phyloP scores from a whole-genome alignment of 2,888 invertebrate species.

The Tribolium freemani region DNA sequence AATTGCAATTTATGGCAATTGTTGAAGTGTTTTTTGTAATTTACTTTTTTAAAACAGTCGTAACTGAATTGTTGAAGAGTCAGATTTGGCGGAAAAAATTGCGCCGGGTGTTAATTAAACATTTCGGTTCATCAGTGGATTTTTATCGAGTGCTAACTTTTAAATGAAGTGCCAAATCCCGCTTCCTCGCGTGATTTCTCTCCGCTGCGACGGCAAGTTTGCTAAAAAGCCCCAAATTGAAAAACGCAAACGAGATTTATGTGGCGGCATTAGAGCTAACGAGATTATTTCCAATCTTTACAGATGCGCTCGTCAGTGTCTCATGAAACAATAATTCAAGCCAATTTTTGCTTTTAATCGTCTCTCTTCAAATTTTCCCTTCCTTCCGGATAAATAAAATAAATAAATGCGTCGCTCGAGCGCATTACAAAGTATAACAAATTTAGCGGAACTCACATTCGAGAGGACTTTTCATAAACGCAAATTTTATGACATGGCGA shows the following conservation, averaged over 20 bases:
- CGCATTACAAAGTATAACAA: constrained; percentile 40
- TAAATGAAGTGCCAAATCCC: constrained; percentile 10
- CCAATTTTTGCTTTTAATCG: constrained; percentile 26
- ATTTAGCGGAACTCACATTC: constrained; percentile 40
- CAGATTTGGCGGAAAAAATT: background rate
- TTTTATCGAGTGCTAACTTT: background rate
- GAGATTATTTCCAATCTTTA: constrained; percentile 34
- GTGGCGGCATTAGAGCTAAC: constrained; percentile 33
- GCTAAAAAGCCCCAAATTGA: constrained; percentile 26
- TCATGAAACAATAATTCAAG: constrained; percentile 19
- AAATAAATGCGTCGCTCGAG: constrained; percentile 26
- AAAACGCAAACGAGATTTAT: constrained; percentile 34
- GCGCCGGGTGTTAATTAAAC: background rate
- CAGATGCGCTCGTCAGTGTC: constrained; percentile 28
- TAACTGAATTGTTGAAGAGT: too few relatives aligned
- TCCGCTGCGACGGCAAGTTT: constrained; percentile 13
- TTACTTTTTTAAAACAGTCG: too few relatives aligned
- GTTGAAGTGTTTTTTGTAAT: too few relatives aligned
- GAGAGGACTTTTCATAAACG: constrained; percentile 49
- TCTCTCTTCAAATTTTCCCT: background rate
- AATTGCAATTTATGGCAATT: too few relatives aligned
- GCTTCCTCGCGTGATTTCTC: constrained; percentile 12
- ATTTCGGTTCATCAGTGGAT: background rate
- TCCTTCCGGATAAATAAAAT: constrained; percentile 13
- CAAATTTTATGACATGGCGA: constrained; percentile 51